Evolutionary conservation across 2,888 invertebrate species (phyloP).

Genomic region (Ophion ventricosus): DNA sequence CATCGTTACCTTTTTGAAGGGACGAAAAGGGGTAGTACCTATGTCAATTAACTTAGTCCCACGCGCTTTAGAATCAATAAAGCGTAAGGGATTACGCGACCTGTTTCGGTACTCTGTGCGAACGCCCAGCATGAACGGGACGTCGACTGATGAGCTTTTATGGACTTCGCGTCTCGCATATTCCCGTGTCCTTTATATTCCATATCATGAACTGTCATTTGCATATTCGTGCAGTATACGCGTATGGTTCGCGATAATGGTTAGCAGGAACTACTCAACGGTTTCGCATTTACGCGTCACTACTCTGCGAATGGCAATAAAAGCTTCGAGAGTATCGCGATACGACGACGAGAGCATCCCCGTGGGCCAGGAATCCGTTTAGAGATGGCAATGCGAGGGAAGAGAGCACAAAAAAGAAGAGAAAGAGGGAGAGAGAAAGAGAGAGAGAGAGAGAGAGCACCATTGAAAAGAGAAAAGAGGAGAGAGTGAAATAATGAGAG

Average conservation of each 20-base stretch:
- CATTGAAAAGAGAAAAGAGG: background rate
- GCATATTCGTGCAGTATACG: background rate
- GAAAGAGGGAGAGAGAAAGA: background rate
- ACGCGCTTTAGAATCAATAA: conserved; percentile 47
- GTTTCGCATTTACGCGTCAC: background rate
- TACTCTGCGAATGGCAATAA: background rate
- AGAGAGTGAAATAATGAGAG: background rate
- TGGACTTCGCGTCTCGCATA: background rate
- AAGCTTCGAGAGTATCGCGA: too few species aligned
- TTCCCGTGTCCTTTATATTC: background rate
- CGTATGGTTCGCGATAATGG: background rate
- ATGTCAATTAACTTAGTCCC: conserved; percentile 44
- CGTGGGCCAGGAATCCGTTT: background rate
- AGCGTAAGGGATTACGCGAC: conserved; percentile 7
- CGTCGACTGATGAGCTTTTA: conserved; percentile 34
- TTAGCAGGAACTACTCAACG: background rate
- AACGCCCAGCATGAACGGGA: background rate
- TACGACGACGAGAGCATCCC: too few species aligned
- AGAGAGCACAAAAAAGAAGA: background rate
- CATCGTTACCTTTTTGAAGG: conserved; percentile 42
- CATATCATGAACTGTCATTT: background rate
- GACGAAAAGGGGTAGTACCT: background rate
- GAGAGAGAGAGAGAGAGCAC: background rate
- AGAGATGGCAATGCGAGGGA: background rate
- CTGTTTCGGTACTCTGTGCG: background rate